Evolutionary conservation across 1,140 invertebrate genomes (phyloP), one percentile per base, ranked within the genome.

Genomic region (Hypothenemus hampei): DNA sequence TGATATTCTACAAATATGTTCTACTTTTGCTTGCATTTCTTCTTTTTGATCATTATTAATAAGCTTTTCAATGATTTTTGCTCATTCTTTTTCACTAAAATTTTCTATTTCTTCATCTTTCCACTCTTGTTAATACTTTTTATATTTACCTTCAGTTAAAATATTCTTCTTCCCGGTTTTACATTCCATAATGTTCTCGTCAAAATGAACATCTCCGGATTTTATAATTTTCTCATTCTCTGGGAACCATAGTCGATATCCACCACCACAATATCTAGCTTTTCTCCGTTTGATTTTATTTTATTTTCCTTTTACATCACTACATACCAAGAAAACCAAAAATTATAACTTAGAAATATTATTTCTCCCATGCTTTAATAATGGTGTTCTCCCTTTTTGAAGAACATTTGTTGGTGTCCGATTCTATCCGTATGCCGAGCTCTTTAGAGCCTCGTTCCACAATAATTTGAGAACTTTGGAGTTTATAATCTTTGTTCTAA

Each of bases 371-470:
- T 60, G 35, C 37, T 36, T 51, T 7, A 56, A 21, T 44, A 40
- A 20, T 29, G 57, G 22, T 46, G 57, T 43, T 33, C 49, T 54
- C 45, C 18, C 5, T 18, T 44, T 43, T 35, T 56, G 1, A 47
- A 18, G 35, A 51, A 24, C 24, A 20, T 20, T 44, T 33, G 45
- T 57, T n/a, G 50, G 45, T 4, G 59, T 52, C 51, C 60, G 37
- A 55, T 71, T 72, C 20, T 68, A 21, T 22, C 66, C 33, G 41
- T 68, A 71, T 0, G 56, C 56, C 11, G 63, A 56, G 39, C 45
- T 52, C 19, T 52, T 26, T 26, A 69, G 36, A 20, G 69, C 68
- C 58, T 68, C 68, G 33, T 51, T 57, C 69, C 66, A 70, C 18
- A 69, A 49, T 29, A 44, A 21, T 48, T 61, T 63, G 6, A 57